These are phyloP conservation scores for Antheraea pernyi DNA, from an alignment of 1,140 invertebrate genomes.

Conservation along the genomic window DNA sequence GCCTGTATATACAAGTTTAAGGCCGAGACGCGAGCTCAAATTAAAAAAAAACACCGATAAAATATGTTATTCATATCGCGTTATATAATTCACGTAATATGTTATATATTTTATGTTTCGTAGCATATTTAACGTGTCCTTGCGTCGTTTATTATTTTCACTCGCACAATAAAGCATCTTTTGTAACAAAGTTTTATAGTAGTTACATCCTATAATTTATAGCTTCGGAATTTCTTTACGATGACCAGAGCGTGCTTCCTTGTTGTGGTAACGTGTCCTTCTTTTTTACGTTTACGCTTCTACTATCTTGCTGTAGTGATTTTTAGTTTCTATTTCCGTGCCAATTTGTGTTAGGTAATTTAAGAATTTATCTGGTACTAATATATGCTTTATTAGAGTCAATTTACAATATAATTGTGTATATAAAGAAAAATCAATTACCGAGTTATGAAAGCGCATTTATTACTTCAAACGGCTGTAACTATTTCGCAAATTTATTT, in stretches of 20 bases:
- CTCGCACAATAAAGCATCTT: not conserved
- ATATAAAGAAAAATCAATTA: too few relatives aligned
- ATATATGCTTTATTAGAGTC: too few relatives aligned
- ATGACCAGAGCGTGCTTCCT: not conserved
- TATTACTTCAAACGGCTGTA: too few relatives aligned
- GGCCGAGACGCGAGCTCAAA: not conserved
- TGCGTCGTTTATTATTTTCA: not conserved
- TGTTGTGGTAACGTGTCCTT: not conserved
- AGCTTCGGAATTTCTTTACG: not conserved
- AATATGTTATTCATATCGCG: not conserved
- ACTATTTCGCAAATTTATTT: too few relatives aligned
- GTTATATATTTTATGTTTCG: not conserved
- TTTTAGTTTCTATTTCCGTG: not conserved
- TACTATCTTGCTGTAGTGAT: not conserved
- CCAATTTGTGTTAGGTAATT: not conserved
- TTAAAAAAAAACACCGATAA: not conserved
- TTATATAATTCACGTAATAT: slow-evolving; percentile 2
- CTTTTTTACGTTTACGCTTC: not conserved
- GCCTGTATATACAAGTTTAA: not conserved
- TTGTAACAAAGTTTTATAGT: not conserved
- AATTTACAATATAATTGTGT: too few relatives aligned
- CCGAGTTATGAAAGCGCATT: too few relatives aligned
- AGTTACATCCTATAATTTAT: not conserved
- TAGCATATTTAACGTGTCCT: not conserved
- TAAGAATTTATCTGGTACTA: not conserved